Evolutionary conservation across 2,888 invertebrate genomes (phyloP), one percentile per base, ranked within the genome.

Genomic region (Tenodera sinensis): DNA sequence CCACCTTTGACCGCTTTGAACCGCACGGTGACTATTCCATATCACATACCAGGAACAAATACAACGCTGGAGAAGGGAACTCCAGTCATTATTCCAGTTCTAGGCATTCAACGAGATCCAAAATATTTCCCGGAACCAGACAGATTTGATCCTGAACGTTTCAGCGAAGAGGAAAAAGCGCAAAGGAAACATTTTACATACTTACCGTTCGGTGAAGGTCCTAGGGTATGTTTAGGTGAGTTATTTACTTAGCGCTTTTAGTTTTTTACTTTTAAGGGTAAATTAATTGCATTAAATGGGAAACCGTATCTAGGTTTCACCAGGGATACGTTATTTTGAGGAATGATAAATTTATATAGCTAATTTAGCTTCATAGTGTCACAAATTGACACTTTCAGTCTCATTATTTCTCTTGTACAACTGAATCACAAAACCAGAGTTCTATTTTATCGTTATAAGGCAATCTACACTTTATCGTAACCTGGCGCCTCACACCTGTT

Each of bases 51-150:
- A 8, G 88, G 47, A 28, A 88, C 88, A 15, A 9, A 91, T 28
- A 94, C 94, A 90, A 93, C 94, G 2, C 8, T 87, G 85, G 92
- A 91, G 8, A 90, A 89, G 34, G 85, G 90, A 0, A 91, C 92
- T 0, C 28, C 89, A 0, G 28, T 83, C 27, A 47, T 42, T 90
- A 88, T 92, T 25, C 91, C 92, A 0, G 84, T 92, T 0, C 88
- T 90, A 30, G 90, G 90, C 0, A 54, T 92, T 9, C 92, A 92
- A 86, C 91, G 90, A 34, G 91, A 92, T 88, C 89, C 90, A 14
- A 90, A 91, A n/a, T 90, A 91, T 89, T 92, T 91, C 88, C 91
- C 92, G 1, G 91, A 92, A 42, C 92, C 92, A 0, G 91, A 91
- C n/a, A 91, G 91, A 88, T 92, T 92, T 90, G 91, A 92, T 88